A percentile compares a stretch with the other conserved stretches of the same genome.
phyloP scores from a whole-genome alignment of 2,797 vertebrate genomes.

The Menidia menidia region DNA sequence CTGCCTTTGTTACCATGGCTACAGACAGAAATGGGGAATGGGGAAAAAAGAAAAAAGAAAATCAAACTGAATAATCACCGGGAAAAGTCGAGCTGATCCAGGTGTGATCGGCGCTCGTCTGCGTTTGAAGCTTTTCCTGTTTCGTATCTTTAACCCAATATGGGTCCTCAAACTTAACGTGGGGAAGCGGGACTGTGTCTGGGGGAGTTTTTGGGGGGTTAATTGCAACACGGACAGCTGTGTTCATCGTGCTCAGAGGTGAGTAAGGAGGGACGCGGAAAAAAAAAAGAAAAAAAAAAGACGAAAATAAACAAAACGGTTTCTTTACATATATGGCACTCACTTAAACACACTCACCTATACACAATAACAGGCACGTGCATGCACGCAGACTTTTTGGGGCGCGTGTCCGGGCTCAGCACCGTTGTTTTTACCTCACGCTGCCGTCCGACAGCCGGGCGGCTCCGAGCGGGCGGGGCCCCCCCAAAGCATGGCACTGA shows the following conservation, averaged over 20 bases:
- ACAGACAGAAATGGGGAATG: slow-evolving; percentile 31
- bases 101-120: slow-evolving; percentile 10
- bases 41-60: slow-evolving; percentile 42
- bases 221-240: slow-evolving; percentile 7
- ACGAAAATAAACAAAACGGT: slow-evolving; percentile 20
- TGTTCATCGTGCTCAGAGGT: slow-evolving; percentile 4
- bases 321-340: slow-evolving; percentile 71
- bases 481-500: slow-evolving; percentile 67
- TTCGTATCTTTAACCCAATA: slow-evolving; percentile 65
- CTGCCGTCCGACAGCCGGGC: slow-evolving; percentile 54
- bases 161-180: slow-evolving; percentile 49
- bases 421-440: slow-evolving; percentile 47
- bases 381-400: slow-evolving; percentile 30
- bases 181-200: slow-evolving; percentile 15
- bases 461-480: slow-evolving; percentile 56
- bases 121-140: not conserved
- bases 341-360: slow-evolving; percentile 44
- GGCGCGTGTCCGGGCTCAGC: slow-evolving; percentile 39
- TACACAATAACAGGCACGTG: slow-evolving; percentile 32
- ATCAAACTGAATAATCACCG: slow-evolving; percentile 1
- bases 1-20: slow-evolving; percentile 22
- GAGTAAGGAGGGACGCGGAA: slow-evolving; percentile 4
- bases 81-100: slow-evolving; percentile 28
- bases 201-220: slow-evolving; percentile 6
- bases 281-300: slow-evolving; percentile 2